Percentiles rank a stretch among this genome's conserved stretches.
Evolutionary conservation across 2,888 invertebrate species (phyloP).

Genomic region (Drosophila bunnanda): DNA sequence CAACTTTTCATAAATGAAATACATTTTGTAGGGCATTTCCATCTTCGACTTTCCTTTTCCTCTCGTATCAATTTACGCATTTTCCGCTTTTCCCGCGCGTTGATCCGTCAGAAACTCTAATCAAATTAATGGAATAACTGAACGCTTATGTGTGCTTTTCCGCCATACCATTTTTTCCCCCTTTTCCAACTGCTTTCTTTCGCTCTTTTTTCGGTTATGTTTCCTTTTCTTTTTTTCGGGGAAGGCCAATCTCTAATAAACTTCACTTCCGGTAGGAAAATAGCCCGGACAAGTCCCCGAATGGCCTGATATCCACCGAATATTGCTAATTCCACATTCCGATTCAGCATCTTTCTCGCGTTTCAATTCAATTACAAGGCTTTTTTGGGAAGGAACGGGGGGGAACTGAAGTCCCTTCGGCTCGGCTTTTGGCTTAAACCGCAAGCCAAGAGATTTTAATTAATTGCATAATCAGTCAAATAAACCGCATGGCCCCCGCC

Average conservation of each 20-base stretch:
- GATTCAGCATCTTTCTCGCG: slow-evolving; percentile 27
- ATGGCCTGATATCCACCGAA: slow-evolving; percentile 32
- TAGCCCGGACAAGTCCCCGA: slow-evolving; percentile 56
- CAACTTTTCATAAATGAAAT: neutral
- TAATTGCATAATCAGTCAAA: slow-evolving; percentile 78
- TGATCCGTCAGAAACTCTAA: slow-evolving; percentile 61
- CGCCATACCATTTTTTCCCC: slow-evolving; percentile 1
- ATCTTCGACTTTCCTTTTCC: slow-evolving; percentile 6
- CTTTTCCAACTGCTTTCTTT: slow-evolving; percentile 2
- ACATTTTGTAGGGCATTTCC: slow-evolving; percentile 15
- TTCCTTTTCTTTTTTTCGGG: slow-evolving; percentile 2
- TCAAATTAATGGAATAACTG: slow-evolving; percentile 77
- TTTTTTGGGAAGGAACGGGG: neutral
- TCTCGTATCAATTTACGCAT: neutral
- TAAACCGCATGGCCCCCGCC: slow-evolving; percentile 53
- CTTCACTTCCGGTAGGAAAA: slow-evolving; percentile 69
- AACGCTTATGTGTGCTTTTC: slow-evolving; percentile 48
- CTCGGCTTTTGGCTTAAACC: slow-evolving; percentile 52
- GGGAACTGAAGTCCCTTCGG: neutral
- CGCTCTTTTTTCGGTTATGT: slow-evolving; percentile 25
- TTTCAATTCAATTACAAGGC: slow-evolving; percentile 63
- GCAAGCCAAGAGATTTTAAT: slow-evolving; percentile 69
- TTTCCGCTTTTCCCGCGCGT: slow-evolving; percentile 24
- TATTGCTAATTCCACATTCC: slow-evolving; percentile 32
- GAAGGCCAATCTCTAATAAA: slow-evolving; percentile 57